phyloP scores from a whole-genome alignment of 2,888 invertebrate species.

The Hypercompe scribonia region DNA sequence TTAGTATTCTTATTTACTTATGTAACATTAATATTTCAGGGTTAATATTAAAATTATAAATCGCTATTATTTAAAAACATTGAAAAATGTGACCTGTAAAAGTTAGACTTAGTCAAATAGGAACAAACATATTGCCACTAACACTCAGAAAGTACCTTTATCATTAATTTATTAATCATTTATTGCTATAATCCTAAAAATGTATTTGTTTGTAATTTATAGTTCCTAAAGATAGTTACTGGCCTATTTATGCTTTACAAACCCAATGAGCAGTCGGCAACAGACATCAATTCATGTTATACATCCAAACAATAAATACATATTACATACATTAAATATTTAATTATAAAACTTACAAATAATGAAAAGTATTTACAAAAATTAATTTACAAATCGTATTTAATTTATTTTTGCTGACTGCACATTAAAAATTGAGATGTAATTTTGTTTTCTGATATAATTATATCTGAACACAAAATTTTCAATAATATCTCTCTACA shows the following conservation, averaged over 20 bases:
- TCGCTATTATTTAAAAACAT: not conserved
- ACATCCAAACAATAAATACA: not conserved
- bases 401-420: constrained; percentile 26
- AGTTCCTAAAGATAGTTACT: constrained; percentile 54
- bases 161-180: constrained; percentile 15
- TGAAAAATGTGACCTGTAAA: not conserved
- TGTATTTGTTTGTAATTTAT: constrained; percentile 49
- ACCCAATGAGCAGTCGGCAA: constrained; percentile 32
- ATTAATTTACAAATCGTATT: not conserved
- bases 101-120: not conserved
- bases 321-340: no score
- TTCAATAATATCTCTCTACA: constrained; percentile 40
- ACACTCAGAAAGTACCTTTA: not conserved
- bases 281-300: not conserved
- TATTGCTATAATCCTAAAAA: constrained; percentile 23
- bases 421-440: constrained; percentile 35
- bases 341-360: not conserved
- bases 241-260: constrained; percentile 51
- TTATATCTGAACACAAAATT: constrained; percentile 41
- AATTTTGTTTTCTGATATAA: constrained; percentile 46
- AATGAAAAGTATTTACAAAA: not conserved
- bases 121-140: not conserved
- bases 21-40: not conserved
- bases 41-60: not conserved
- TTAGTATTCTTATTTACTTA: not conserved